phyloP scores from a whole-genome alignment of 2,797 vertebrate genomes.

The Silurus lanzhouensis region DNA sequence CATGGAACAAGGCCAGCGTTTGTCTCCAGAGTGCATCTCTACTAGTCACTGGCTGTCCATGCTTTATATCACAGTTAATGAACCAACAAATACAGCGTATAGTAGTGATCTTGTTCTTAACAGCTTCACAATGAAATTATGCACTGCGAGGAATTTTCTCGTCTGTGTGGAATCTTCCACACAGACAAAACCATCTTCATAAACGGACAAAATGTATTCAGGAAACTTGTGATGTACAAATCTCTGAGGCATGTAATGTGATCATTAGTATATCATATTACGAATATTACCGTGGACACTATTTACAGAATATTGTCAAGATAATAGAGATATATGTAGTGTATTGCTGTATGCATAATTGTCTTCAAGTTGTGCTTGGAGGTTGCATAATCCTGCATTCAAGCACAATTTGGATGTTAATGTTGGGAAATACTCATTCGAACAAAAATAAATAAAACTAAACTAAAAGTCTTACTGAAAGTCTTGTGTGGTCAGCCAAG shows the following conservation, averaged over 20 bases:
- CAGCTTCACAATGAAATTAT: constrained; percentile 32
- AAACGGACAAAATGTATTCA: background rate
- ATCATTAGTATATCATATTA: background rate
- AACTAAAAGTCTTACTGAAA: background rate
- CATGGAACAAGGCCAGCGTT: constrained; percentile 37
- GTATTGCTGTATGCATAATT: background rate
- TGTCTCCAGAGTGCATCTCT: constrained; percentile 42
- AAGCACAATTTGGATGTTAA: too few species aligned
- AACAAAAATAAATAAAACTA: too few species aligned
- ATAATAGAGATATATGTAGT: background rate
- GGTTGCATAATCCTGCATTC: background rate
- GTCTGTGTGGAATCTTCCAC: background rate
- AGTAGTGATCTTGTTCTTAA: constrained; percentile 46
- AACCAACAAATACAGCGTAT: constrained; percentile 43
- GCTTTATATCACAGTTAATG: constrained; percentile 49
- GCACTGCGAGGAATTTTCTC: constrained; percentile 25
- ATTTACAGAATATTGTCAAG: background rate
- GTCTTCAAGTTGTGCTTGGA: background rate
- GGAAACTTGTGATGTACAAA: background rate
- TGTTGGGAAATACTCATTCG: too few species aligned
- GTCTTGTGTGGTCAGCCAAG: background rate
- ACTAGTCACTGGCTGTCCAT: constrained; percentile 49
- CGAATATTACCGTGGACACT: background rate
- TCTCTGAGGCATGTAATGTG: background rate
- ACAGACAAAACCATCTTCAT: constrained; percentile 7